Conservation (phyloP, 2,888 invertebrate species). For the Oxytorus armatus region DNA sequence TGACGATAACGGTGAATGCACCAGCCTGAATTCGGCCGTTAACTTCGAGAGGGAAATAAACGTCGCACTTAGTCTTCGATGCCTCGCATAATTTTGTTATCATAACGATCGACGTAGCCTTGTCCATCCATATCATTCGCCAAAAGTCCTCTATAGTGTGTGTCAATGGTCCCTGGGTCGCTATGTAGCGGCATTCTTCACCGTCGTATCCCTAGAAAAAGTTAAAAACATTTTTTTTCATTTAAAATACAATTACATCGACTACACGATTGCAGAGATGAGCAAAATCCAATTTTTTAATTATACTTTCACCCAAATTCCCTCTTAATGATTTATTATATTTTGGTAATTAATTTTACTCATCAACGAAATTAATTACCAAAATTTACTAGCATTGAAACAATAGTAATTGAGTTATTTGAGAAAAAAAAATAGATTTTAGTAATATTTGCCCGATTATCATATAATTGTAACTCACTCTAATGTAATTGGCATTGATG, state of each 20-base stretch:
- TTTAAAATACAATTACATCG: conserved; percentile 27
- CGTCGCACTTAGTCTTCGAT: conserved; percentile 93
- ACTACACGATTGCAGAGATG: too few relatives aligned
- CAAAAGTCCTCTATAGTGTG: conserved; percentile 97
- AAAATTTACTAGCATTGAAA: not conserved
- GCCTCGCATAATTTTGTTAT: conserved; percentile 95
- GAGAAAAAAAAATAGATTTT: not conserved
- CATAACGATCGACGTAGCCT: conserved; percentile 91
- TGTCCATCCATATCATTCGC: conserved; percentile 91
- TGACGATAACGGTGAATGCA: conserved; percentile 85
- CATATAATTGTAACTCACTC: conserved; percentile 86
- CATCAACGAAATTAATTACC: too few relatives aligned
- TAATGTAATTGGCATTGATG: conserved; percentile 97
- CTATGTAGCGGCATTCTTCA: conserved; percentile 94
- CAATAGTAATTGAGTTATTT: too few relatives aligned
- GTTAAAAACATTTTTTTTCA: too few relatives aligned
- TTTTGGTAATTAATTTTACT: too few relatives aligned
- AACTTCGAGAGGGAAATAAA: conserved; percentile 90
- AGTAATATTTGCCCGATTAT: not conserved
- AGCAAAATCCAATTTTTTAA: too few relatives aligned
- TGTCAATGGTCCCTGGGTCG: conserved; percentile 96
- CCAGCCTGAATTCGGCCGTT: conserved; percentile 82
- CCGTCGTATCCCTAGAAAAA: conserved; percentile 93
- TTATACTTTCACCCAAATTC: too few relatives aligned
- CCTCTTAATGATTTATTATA: too few relatives aligned